Evolutionary conservation across 2,888 invertebrate genomes (phyloP).

Genomic region (Hemaris fuciformis): DNA sequence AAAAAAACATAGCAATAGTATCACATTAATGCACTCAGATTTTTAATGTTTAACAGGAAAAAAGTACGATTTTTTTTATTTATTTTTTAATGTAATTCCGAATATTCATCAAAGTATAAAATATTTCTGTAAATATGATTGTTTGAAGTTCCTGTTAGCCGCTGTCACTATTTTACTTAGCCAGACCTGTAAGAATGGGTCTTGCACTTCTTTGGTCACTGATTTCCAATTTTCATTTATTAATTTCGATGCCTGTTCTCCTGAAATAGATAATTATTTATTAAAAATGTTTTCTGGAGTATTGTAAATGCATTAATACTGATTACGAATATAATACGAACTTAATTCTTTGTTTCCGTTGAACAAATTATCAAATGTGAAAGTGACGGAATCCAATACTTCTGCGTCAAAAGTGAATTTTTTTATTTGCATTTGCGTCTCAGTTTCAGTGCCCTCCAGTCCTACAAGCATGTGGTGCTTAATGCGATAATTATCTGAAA

Average conservation of each 20-base stretch:
- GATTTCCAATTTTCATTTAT: background rate
- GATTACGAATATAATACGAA: background rate
- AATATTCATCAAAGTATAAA: background rate
- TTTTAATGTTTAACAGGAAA: too few species aligned
- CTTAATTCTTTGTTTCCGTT: background rate
- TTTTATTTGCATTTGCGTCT: background rate
- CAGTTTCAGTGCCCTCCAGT: background rate
- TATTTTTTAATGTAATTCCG: too few species aligned
- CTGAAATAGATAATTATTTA: background rate
- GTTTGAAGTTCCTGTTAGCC: background rate
- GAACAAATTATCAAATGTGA: background rate
- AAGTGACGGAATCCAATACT: background rate
- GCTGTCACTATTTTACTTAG: background rate
- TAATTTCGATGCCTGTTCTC: background rate
- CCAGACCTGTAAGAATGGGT: too few species aligned
- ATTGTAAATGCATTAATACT: too few species aligned
- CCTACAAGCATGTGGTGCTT: background rate
- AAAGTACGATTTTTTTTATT: too few species aligned
- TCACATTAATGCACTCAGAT: too few species aligned
- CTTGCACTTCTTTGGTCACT: background rate
- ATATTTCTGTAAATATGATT: background rate
- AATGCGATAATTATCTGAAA: background rate
- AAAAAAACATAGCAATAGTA: too few species aligned
- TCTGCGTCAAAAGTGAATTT: background rate
- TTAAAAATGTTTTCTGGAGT: background rate